Percentiles rank a stretch among this genome's conserved stretches.
These are phyloP conservation scores for Crematogaster levior DNA, from an alignment of 2,888 invertebrate species.

Conservation along the genomic window DNA sequence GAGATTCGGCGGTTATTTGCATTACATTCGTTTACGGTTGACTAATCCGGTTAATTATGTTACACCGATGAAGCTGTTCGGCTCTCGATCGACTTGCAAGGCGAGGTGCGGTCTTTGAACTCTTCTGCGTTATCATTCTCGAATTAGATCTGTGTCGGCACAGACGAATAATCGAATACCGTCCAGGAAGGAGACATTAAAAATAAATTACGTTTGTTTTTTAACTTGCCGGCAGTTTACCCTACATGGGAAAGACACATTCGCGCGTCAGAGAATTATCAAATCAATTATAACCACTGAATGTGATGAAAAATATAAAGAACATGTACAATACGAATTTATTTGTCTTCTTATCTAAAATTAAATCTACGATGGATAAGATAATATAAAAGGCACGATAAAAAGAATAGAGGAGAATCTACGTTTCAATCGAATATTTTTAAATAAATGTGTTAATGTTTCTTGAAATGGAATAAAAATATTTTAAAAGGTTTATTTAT, in stretches of 20 bases:
- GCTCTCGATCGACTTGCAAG: slow-evolving; percentile 3
- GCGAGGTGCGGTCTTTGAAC: slow-evolving; percentile 34
- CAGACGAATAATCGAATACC: slow-evolving; percentile 6
- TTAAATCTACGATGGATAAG: not conserved
- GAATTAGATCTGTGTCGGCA: slow-evolving; percentile 33
- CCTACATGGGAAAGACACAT: not conserved
- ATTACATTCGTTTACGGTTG: slow-evolving; percentile 16
- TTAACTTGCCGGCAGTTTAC: not conserved
- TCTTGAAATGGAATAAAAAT: not conserved
- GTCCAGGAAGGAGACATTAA: not conserved
- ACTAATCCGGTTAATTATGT: not conserved
- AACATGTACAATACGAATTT: not conserved
- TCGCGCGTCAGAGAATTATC: not conserved
- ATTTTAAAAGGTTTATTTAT: not conserved
- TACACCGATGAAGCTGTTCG: slow-evolving; percentile 14
- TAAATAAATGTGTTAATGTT: not conserved
- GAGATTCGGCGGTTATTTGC: slow-evolving; percentile 14
- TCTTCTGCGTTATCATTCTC: slow-evolving; percentile 31
- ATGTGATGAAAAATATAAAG: not conserved
- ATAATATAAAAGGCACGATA: not conserved
- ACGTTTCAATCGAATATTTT: not conserved
- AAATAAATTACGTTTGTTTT: not conserved
- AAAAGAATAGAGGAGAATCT: not conserved
- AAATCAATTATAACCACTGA: not conserved
- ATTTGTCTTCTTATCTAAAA: not conserved